Evolutionary conservation across 2,888 invertebrate species (phyloP), one percentile per base, ranked within the genome.

Genomic region (Phania funesta): DNA sequence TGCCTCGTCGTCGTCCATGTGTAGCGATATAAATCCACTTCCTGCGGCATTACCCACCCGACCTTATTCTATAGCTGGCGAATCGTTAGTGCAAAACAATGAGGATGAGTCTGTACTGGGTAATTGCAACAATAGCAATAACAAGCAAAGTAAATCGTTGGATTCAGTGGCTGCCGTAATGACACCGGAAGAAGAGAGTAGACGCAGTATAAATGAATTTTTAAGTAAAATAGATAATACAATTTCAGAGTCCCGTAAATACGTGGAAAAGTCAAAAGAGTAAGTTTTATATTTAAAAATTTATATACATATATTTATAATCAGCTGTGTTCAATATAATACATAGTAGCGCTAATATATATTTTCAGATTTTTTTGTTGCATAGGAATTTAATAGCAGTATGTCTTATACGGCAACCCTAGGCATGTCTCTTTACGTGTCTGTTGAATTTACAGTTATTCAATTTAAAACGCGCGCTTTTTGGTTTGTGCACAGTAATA

Each of bases 261-360:
- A 96, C 90, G 96, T 96, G 24, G 94, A 95, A 88, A 94, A 95
- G 88, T 94, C 95, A 88, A 96, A 96, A 93, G 94, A 96, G 96
- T 96, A 92, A 95, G 95, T 95, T 44, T 50, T 24, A 9, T 9
- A 11, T 41, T 3, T 16, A 0, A 29, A 29, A 29, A 29, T 29
- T 29, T n/a, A n/a, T n/a, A n/a, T n/a, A n/a, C n/a, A n/a, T n/a
- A n/a, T n/a, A n/a, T n/a, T n/a, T n/a, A n/a, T n/a, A n/a, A n/a
- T n/a, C n/a, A n/a, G n/a, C n/a, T n/a, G n/a, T n/a, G n/a, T n/a
- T n/a, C n/a, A n/a, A n/a, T n/a, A n/a, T n/a, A n/a, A n/a, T n/a
- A n/a, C n/a, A n/a, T n/a, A n/a, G n/a, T n/a, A n/a, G n/a, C n/a
- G n/a, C n/a, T n/a, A n/a, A n/a, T n/a, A n/a, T n/a, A n/a, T n/a